Evolutionary conservation across 2,888 invertebrate species (phyloP), one percentile per base, ranked within the genome.

Genomic region (Lomographa bimaculata): DNA sequence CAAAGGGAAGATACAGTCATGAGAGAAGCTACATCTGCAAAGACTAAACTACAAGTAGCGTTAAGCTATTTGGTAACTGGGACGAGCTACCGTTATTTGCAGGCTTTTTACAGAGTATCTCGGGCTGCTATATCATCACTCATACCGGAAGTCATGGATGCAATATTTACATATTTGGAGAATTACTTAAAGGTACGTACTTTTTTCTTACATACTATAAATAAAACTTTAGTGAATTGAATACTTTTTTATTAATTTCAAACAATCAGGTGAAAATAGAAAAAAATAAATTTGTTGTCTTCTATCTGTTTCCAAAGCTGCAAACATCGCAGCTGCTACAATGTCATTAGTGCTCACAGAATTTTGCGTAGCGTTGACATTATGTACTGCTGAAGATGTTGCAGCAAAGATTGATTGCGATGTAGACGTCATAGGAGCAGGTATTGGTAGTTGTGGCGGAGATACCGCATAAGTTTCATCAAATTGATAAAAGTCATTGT

Each of bases 171-270:
- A 39, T 16, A 9, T 20, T 21, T 43, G 12, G 17, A 40, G 21
- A 36, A 40, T 28, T 42, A 45, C 30, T 26, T 47, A 11, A 25
- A 47, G 32, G 44, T 50, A 36, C 42, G 48, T 49, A 45, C n/a
- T 18, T 32, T 33, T 38, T 40, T 34, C 14, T 40, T 33, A 43
- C 37, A n/a, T n/a, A n/a, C 28, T 32, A 33, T 20, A 30, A 30
- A 20, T 20, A 30, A 39, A 39, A 27, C 24, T 25, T 12, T 28
- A 43, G 37, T 7, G 28, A 23, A 20, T 43, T 33, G 27, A 28
- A 24, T 24, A 38, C 25, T 26, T 20, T 39, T 32, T 24, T 39
- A 26, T 7, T 32, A 21, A 32, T 25, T 30, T 38, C 34, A 37
- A 44, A 37, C 34, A n/a, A n/a, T n/a, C n/a, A n/a, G n/a, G n/a